These are phyloP conservation scores for Scopus umbretta DNA, from an alignment of 2,113 vertebrate species.

Conservation along the genomic window DNA sequence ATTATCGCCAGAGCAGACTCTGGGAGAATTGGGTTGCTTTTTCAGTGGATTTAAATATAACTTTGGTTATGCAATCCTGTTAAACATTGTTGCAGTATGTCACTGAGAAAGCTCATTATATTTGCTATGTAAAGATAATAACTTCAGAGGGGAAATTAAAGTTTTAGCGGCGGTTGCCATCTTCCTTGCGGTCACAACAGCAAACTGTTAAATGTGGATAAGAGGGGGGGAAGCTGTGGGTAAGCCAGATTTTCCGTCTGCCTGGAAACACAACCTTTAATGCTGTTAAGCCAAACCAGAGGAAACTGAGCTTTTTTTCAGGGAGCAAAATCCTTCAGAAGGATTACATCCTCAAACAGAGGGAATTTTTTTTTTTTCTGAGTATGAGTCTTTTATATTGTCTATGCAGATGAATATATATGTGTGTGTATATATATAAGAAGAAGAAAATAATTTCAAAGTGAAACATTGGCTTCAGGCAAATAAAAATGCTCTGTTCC, in stretches of 20 bases:
- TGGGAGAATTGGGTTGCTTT: background rate
- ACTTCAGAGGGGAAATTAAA: background rate
- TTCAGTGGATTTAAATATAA: constrained; percentile 11
- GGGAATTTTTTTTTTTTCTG: background rate
- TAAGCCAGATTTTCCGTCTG: background rate
- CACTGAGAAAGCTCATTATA: constrained; percentile 8
- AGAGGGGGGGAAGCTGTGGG: background rate
- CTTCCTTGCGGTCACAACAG: background rate
- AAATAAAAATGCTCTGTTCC: background rate
- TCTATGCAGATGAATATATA: background rate
- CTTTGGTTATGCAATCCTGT: constrained; percentile 14
- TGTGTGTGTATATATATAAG: background rate
- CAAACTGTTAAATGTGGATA: background rate
- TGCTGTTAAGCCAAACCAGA: background rate
- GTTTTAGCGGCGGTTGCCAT: background rate
- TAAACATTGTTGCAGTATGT: background rate
- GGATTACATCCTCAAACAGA: background rate
- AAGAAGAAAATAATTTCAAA: background rate
- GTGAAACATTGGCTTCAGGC: background rate
- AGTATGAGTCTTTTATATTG: background rate
- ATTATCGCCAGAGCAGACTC: background rate
- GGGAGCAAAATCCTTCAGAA: background rate
- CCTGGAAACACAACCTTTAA: background rate
- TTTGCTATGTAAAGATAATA: background rate
- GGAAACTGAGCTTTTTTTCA: background rate